Percentiles rank a stretch among this genome's conserved stretches.
These are phyloP conservation scores for Rhogogaster chlorosoma DNA, from an alignment of 2,888 invertebrate genomes.

Conservation along the genomic window DNA sequence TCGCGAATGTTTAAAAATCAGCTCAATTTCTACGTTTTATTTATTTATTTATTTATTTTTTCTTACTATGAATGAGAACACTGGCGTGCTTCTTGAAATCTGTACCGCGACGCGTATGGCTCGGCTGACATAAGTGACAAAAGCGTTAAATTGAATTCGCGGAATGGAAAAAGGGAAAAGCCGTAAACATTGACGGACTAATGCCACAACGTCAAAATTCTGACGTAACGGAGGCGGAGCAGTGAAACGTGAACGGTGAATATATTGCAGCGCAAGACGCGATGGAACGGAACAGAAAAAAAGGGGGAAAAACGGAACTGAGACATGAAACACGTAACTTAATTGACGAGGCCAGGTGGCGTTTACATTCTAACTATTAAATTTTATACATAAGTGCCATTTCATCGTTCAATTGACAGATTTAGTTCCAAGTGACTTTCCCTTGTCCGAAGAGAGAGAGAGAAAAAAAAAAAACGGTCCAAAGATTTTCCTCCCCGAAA, in stretches of 20 bases:
- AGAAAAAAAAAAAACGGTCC: background rate
- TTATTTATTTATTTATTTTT: background rate
- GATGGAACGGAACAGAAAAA: slow-evolving; percentile 19
- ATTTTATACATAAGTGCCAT: background rate
- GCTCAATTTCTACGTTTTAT: background rate
- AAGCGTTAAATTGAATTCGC: slow-evolving; percentile 32
- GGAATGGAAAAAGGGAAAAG: background rate
- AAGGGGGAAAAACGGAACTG: slow-evolving; percentile 8
- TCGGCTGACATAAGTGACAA: slow-evolving; percentile 35
- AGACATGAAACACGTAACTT: slow-evolving; percentile 67
- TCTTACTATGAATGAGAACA: background rate
- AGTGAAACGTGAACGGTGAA: slow-evolving; percentile 38
- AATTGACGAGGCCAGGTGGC: slow-evolving; percentile 72
- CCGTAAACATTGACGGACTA: slow-evolving; percentile 46
- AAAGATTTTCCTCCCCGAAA: background rate
- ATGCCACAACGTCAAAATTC: slow-evolving; percentile 44
- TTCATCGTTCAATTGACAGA: background rate
- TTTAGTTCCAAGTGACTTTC: background rate
- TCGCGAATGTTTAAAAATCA: background rate
- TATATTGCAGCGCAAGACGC: slow-evolving; percentile 33
- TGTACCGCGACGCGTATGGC: background rate
- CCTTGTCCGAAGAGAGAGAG: background rate
- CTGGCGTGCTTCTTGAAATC: background rate
- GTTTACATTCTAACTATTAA: slow-evolving; percentile 59
- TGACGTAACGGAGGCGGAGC: slow-evolving; percentile 17